Evolutionary conservation across 2,797 vertebrate species (phyloP).

Genomic region (Sternotherus odoratus): DNA sequence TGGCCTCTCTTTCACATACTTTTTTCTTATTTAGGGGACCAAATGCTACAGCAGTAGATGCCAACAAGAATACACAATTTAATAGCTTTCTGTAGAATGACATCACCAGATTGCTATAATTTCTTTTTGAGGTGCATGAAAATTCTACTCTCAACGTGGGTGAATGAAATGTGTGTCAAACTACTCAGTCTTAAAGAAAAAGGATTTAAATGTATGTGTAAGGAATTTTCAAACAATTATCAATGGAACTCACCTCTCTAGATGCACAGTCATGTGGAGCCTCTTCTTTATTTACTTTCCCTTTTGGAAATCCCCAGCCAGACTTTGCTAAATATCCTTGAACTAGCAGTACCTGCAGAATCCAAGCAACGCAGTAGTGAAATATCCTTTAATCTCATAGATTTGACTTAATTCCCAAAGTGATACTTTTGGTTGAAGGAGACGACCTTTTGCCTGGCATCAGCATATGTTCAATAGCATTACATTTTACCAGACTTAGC

Average conservation of each 20-base stretch:
- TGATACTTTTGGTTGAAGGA: background rate
- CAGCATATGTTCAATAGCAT: background rate
- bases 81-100: background rate
- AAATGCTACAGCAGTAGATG: background rate
- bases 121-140: background rate
- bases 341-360: slow-evolving; percentile 91
- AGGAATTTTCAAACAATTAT: background rate
- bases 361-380: background rate
- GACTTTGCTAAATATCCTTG: slow-evolving; percentile 98
- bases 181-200: background rate
- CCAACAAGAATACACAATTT: background rate
- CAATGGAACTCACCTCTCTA: slow-evolving; percentile 87
- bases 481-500: background rate
- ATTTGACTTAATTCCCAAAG: background rate
- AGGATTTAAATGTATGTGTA: background rate
- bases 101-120: background rate
- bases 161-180: background rate
- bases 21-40: background rate
- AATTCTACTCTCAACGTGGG: background rate
- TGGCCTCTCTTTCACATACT: background rate
- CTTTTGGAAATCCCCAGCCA: slow-evolving; percentile 99
- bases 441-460: background rate
- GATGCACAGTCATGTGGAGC: slow-evolving; percentile 96
- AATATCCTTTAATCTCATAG: accelerated
- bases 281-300: slow-evolving; percentile 98